phyloP scores from a whole-genome alignment of 2,888 invertebrate species.

The Agrochola litura region DNA sequence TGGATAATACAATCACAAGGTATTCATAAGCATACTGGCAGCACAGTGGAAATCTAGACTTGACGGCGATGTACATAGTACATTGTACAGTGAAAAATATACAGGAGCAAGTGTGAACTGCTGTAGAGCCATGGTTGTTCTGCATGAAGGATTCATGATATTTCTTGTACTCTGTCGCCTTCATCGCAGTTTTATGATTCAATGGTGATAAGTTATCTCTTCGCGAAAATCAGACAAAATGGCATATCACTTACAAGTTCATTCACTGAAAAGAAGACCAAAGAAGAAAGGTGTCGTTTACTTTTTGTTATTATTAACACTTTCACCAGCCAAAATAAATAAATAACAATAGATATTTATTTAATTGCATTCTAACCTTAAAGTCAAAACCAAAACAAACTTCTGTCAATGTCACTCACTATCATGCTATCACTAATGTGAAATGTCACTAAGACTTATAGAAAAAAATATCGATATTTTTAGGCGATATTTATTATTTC shows the following conservation, averaged over 20 bases:
- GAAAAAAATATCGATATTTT: too few relatives aligned
- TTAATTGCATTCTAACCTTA: constrained; percentile 26
- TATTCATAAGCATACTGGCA: constrained; percentile 89
- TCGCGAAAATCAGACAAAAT: neutral
- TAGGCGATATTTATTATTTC: too few relatives aligned
- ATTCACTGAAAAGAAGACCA: neutral
- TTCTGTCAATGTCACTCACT: constrained; percentile 1
- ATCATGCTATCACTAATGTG: too few relatives aligned
- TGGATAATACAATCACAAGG: constrained; percentile 88
- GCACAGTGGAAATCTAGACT: constrained; percentile 55
- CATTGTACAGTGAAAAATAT: constrained; percentile 84
- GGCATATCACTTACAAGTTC: constrained; percentile 1
- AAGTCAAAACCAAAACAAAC: constrained; percentile 38
- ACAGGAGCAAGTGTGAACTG: constrained; percentile 86
- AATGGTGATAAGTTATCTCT: constrained; percentile 7
- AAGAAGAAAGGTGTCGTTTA: neutral
- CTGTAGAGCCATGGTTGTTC: constrained; percentile 89
- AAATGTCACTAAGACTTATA: neutral
- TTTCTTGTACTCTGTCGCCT: constrained; percentile 82
- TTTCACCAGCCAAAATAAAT: neutral
- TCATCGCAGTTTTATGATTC: constrained; percentile 69
- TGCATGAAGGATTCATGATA: constrained; percentile 89
- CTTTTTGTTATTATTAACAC: neutral
- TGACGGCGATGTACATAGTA: constrained; percentile 75
- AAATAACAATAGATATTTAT: neutral